Percentiles rank a stretch among this genome's conserved stretches.
Conservation (phyloP, 2,113 vertebrate species). For the Barbus barbus region DNA sequence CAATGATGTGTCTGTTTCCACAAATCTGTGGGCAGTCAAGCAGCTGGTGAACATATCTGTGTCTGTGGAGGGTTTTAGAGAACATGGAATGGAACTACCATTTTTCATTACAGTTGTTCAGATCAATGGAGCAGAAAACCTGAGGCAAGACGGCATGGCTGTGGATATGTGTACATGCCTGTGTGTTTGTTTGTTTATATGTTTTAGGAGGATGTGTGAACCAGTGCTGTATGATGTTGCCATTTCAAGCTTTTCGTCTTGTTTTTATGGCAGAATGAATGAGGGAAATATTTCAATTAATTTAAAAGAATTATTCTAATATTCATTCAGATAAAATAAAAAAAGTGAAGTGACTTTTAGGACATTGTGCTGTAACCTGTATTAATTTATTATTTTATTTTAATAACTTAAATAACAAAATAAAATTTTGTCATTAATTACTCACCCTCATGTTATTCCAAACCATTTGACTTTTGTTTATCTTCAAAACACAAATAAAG, state of each 20-base stretch:
- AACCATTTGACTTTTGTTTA: no score
- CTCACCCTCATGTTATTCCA: no score
- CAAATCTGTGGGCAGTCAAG: conserved; percentile 29
- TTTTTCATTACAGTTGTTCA: conserved; percentile 49
- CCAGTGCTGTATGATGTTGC: neutral
- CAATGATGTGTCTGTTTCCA: conserved; percentile 10
- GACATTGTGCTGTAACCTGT: no score
- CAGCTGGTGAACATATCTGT: conserved; percentile 14
- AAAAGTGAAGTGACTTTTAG: no score
- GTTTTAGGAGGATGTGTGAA: neutral
- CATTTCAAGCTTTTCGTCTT: neutral
- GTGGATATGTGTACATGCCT: conserved; percentile 3
- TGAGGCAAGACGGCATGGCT: conserved; percentile 4
- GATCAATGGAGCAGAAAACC: conserved; percentile 28
- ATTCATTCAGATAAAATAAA: no score
- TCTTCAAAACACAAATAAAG: no score
- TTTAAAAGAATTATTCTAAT: no score
- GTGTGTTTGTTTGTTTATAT: conserved; percentile 18
- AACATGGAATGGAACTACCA: conserved; percentile 32
- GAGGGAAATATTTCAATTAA: neutral
- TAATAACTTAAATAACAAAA: no score
- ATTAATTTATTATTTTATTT: no score
- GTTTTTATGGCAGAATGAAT: neutral
- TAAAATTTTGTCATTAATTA: no score
- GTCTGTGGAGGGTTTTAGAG: conserved; percentile 17